Conservation (phyloP, 2,797 vertebrate genomes). For the Lepus townsendii region DNA sequence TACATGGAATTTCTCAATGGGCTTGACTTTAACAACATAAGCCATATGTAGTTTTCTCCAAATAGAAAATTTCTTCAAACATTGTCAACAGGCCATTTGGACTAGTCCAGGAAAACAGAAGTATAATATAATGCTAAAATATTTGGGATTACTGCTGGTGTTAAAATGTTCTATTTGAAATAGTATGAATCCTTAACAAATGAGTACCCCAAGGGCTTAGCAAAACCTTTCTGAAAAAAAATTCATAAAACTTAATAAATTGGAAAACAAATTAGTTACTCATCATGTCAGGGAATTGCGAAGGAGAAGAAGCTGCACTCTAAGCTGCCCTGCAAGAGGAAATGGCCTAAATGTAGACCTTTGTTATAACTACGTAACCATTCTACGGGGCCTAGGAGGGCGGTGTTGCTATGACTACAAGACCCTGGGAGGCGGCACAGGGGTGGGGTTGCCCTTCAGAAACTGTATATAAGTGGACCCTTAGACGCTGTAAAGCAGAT, state of each 20-base stretch:
- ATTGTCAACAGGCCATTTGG: not conserved
- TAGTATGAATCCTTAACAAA: not conserved
- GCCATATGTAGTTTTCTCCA: not conserved
- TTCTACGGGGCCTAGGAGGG: no score
- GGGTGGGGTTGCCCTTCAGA: no score
- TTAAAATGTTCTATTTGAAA: conserved; percentile 35
- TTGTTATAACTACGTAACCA: no score
- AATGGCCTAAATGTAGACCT: no score
- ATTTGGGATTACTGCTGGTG: not conserved
- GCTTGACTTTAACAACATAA: not conserved
- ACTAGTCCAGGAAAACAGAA: not conserved
- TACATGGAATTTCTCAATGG: conserved; percentile 22
- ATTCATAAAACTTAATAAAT: not conserved
- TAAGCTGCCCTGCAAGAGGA: no score
- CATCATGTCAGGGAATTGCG: no score
- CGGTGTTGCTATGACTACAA: no score
- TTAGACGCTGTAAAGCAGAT: no score
- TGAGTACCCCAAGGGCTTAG: not conserved
- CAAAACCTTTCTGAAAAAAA: conserved; percentile 1
- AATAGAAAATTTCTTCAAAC: not conserved
- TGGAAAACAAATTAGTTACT: not conserved
- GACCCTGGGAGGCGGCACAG: no score
- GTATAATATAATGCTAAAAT: not conserved
- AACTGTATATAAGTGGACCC: no score
- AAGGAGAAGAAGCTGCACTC: no score